Base-by-base conservation (phyloP, 2,888 invertebrate species). In the Yponomeuta evonymella region DNA sequence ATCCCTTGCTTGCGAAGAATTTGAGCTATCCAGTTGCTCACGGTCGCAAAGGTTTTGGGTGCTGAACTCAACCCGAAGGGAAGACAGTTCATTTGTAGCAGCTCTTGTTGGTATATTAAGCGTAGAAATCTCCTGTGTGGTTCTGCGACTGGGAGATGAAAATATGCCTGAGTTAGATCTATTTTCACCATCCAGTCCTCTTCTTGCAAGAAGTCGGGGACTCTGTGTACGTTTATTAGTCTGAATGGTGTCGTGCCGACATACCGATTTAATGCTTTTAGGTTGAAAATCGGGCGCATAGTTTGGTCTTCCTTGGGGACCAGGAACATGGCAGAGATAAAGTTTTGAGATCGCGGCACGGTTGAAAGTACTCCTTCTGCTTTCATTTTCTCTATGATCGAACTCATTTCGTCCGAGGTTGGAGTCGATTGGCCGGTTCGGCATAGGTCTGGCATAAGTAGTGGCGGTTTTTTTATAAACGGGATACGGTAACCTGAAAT, bases 1-100 rank as follows among this genome's bases (percentile, higher is more conserved):
- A 76, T n/a, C 2, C 77, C 75, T 67, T 70, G 70, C n/a, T 73
- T 64, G 65, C 76, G 67, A 1, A 79, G 71, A 9, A 48, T 70
- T 43, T 74, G 73, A 2, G 75, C 74, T 5, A 69, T 71, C 79
- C 77, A 78, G 48, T 76, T 77, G 11, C 75, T 75, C 2, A 78
- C 36, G 1, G 68, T 66, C 3, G 75, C 72, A 70, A 74, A 79
- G 4, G 62, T 71, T 69, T 75, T 77, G 9, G 76, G 79, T 1
- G 77, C 78, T n/a, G 75, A 74, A n/a, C 74, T 74, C 9, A 79
- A 71, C 0, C 80, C 79, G 64, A 79, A 79, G 0, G 78, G 79
- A 0, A 81, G 73, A 12, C 78, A 79, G 0, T 75, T 81, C 78
- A 79, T 76, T 70, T 75, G 70, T 0, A 73, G 58, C 3, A 77